phyloP scores from a whole-genome alignment of 53 echinoderm and acorn worm genomes.

The Astropecten irregularis region DNA sequence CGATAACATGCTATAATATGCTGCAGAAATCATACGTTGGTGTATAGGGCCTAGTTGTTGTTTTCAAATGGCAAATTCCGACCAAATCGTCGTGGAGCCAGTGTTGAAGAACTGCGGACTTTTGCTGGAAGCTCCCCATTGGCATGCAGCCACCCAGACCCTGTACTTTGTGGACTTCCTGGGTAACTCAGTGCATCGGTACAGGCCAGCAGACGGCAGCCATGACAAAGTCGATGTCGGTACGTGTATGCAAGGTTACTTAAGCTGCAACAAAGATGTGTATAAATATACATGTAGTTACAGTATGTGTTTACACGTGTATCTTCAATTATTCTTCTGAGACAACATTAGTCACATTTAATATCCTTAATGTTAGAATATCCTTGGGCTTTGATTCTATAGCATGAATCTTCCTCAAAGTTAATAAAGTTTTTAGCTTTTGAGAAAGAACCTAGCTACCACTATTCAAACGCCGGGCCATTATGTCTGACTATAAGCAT shows the following conservation, averaged over 20 bases:
- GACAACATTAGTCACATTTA: too few relatives aligned
- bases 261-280: too few relatives aligned
- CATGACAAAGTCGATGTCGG: slow-evolving; percentile 66
- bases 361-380: too few relatives aligned
- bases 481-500: background rate
- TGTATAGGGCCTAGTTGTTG: too few relatives aligned
- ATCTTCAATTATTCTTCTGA: too few relatives aligned
- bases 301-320: too few relatives aligned
- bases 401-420: too few relatives aligned
- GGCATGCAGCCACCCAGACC: slow-evolving; percentile 65
- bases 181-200: slow-evolving; percentile 64
- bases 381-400: too few relatives aligned
- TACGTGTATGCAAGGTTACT: slow-evolving; percentile 12
- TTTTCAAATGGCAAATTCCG: background rate
- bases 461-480: background rate
- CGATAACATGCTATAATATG: too few relatives aligned
- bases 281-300: too few relatives aligned
- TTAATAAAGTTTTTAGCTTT: too few relatives aligned
- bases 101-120: slow-evolving; percentile 54
- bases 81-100: background rate
- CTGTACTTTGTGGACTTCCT: slow-evolving; percentile 72
- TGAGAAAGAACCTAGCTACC: background rate
- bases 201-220: slow-evolving; percentile 55
- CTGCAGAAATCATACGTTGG: too few relatives aligned
- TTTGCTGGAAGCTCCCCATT: slow-evolving; percentile 80